Base-by-base conservation (phyloP, 2,113 vertebrate genomes). In the Peromyscus californicus region DNA sequence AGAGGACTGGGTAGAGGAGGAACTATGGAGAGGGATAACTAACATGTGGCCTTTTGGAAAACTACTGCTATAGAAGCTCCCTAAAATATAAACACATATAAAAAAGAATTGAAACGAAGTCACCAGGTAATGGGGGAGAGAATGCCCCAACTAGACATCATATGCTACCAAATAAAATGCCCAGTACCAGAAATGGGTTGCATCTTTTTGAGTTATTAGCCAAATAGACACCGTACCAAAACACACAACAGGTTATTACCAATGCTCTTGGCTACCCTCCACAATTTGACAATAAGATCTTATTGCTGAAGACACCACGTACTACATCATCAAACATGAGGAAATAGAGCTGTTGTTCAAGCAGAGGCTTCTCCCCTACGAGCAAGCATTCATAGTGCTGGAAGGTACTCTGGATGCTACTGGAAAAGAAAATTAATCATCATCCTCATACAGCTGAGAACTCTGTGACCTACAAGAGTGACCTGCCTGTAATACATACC, bases 261-360 rank as follows among this genome's bases (percentile, higher is more conserved):
- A 84, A 3, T 42, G 57, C 3, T 63, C n/a, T 63, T 42, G 57
- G 24, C 24, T 63, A 63, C 24, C 15, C 59, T 84, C 82, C 24
- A 63, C n/a, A 57, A 22, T 57, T 10, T 82, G 19, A 57, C 54
- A 42, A 63, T 10, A 63, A 84, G n/a, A 45, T 61, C 57, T 16
- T 45, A 45, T 11, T 45, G 59, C n/a, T 85, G 82, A 63, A 85
- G n/a, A 85, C 24, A 65, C 0, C 82, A 63, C 7, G 42, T 84
- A 84, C 13, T 42, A 29, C 1, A 13, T 63, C 82, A 63, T 63
- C 82, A 85, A 63, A 65, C 82, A 65, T 5, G 15, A 39, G 59
- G 3, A 45, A 31, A 45, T 1, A 0, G 7, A 42, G 7, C n/a
- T 29, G 26, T 6, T 26, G 39, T 39, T 19, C 13, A 11, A 5